Evolutionary conservation across 2,888 invertebrate species (phyloP), one percentile per base, ranked within the genome.

Genomic region (Pterobdella sp.): DNA sequence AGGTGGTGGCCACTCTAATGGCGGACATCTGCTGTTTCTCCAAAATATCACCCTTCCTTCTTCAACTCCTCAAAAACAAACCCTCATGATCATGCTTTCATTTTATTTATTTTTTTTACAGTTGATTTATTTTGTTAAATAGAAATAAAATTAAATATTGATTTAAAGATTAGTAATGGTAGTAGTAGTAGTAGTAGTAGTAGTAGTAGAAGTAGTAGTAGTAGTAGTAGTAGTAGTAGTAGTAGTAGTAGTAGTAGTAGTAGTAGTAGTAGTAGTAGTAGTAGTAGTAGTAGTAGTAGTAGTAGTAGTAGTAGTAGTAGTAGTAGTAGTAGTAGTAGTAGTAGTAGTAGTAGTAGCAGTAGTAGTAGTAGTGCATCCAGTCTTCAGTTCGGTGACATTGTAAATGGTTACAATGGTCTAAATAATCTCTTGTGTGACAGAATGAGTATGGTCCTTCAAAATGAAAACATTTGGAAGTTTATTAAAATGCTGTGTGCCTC

Each of bases 231-330:
- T 68, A 68, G 26, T 68, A 68, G 26, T 68, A 68, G 26, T 68
- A 68, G 26, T 68, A 68, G 26, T 68, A 68, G 26, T 68, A 68
- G 26, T 68, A 68, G 26, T 68, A 68, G 26, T 68, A 68, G 26
- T 68, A 68, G 26, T 68, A 68, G 26, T 68, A 68, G 26, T 68
- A 68, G 26, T 68, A 68, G 26, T 37, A 68, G 26, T 68, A 68
- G 26, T 68, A 42, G 18, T 49, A 42, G 18, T 49, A 68, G 26
- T 68, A 49, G n/a, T 68, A 68, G 18, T 42, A 68, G 22, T 66
- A 66, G 31, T 66, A 66, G 22, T 66, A 35, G 22, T 34, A 32
- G n/a, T 66, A 66, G 22, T 32, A 66, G 31, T 66, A 66, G 22
- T 66, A 66, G 31, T 66, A 31, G 22, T 66, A 66, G 4, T 56